Percentiles rank a stretch among this genome's conserved stretches.
Conservation (phyloP, 2,113 vertebrate genomes). For the Himantopus leucocephalus region DNA sequence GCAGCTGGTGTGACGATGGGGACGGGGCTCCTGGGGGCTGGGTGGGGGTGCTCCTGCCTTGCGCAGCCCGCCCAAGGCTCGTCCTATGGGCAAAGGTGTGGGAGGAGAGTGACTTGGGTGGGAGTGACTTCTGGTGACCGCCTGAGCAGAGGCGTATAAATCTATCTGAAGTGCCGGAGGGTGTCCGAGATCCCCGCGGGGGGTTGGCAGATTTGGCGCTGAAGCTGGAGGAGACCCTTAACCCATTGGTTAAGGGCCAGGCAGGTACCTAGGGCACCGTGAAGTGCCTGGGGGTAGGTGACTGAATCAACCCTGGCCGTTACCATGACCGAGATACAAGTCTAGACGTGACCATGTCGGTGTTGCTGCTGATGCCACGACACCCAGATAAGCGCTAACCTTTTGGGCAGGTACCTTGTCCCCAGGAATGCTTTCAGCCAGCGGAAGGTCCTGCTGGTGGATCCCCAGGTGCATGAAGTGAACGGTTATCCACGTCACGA, state of each 20-base stretch:
- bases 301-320: not conserved
- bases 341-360: not conserved
- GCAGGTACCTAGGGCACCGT: not conserved
- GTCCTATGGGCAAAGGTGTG: not conserved
- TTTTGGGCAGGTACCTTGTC: not conserved
- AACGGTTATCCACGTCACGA: not conserved
- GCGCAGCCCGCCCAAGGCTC: not conserved
- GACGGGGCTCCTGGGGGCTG: not conserved
- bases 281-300: not conserved
- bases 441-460: not conserved
- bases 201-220: not conserved
- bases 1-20: accelerated
- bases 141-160: not conserved
- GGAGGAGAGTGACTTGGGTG: not conserved
- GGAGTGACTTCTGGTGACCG: not conserved
- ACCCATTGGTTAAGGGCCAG: not conserved
- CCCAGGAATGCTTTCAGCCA: not conserved
- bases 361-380: not conserved
- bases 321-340: not conserved
- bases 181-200: accelerated
- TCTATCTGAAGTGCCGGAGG: not conserved
- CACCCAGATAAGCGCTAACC: not conserved
- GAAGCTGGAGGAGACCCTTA: not conserved
- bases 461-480: not conserved
- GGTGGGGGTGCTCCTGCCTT: not conserved